These are phyloP conservation scores for Taxidea taxus DNA, from an alignment of 2,113 vertebrate genomes.

Conservation along the genomic window DNA sequence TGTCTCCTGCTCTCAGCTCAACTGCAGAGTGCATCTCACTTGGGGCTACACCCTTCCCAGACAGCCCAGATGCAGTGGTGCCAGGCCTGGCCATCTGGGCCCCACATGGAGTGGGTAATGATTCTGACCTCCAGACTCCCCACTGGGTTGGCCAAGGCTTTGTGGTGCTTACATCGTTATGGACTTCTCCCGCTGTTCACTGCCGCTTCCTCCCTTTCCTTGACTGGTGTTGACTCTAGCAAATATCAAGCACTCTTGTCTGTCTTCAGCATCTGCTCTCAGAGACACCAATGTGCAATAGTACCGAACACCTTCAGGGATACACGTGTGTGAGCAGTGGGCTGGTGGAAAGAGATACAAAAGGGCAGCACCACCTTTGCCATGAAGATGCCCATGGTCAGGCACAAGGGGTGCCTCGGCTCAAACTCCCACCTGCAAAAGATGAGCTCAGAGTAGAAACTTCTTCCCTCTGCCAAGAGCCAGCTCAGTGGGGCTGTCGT, in stretches of 20 bases:
- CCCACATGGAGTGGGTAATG: fast-evolving
- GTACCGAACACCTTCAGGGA: neutral
- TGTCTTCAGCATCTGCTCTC: neutral
- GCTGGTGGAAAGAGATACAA: fast-evolving
- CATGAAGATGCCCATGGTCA: fast-evolving
- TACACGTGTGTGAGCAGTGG: fast-evolving
- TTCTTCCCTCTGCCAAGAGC: neutral
- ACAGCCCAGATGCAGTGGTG: neutral
- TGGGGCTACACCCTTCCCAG: neutral
- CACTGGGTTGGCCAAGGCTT: neutral
- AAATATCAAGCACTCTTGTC: neutral
- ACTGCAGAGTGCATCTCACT: fast-evolving
- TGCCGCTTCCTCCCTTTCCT: neutral
- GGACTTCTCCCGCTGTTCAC: neutral
- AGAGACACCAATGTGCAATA: fast-evolving
- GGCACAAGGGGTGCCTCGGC: neutral
- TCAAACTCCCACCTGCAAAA: neutral
- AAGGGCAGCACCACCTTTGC: neutral
- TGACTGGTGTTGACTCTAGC: neutral
- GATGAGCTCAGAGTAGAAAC: neutral
- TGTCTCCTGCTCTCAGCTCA: neutral
- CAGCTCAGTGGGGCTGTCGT: neutral
- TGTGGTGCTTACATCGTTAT: neutral
- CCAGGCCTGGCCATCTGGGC: neutral
- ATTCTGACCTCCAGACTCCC: neutral